Evolutionary conservation across 2,888 invertebrate genomes (phyloP).

Genomic region (Archips xylosteana): DNA sequence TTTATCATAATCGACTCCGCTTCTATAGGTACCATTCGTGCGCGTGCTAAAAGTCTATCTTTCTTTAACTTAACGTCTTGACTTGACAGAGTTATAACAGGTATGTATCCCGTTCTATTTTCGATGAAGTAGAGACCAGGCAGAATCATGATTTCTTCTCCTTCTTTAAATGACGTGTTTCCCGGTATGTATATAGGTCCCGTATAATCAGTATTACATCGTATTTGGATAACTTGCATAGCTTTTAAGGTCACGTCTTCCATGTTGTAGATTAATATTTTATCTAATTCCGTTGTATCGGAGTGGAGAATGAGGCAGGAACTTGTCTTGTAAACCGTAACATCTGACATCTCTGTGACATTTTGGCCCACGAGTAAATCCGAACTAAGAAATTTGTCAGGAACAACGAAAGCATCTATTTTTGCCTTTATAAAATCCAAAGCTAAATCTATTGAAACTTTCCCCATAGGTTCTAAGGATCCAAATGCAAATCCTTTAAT

Average conservation of each 20-base stretch:
- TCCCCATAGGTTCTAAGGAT: conserved; percentile 31
- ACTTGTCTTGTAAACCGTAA: conserved; percentile 32
- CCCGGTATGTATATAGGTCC: conserved; percentile 15
- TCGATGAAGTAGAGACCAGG: conserved; percentile 7
- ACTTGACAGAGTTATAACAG: neutral
- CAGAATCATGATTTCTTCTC: conserved; percentile 10
- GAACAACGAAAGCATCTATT: conserved; percentile 30
- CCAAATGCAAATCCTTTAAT: conserved; percentile 38
- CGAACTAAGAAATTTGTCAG: conserved; percentile 25
- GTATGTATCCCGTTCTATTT: neutral
- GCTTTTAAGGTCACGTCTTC: neutral
- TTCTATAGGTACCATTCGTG: neutral
- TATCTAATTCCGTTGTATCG: conserved; percentile 9
- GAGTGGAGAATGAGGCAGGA: conserved; percentile 12
- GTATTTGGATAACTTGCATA: no score
- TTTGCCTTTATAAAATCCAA: conserved; percentile 29
- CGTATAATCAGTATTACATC: conserved; percentile 4
- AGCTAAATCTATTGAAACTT: conserved; percentile 16
- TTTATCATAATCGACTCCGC: neutral
- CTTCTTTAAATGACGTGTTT: neutral
- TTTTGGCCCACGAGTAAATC: conserved; percentile 41
- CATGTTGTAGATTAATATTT: neutral
- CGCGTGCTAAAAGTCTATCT: conserved; percentile 4
- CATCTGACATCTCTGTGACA: conserved; percentile 37
- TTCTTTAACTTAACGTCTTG: neutral